Evolutionary conservation across 2,888 invertebrate genomes (phyloP).

Genomic region (Platycnemis pennipes): DNA sequence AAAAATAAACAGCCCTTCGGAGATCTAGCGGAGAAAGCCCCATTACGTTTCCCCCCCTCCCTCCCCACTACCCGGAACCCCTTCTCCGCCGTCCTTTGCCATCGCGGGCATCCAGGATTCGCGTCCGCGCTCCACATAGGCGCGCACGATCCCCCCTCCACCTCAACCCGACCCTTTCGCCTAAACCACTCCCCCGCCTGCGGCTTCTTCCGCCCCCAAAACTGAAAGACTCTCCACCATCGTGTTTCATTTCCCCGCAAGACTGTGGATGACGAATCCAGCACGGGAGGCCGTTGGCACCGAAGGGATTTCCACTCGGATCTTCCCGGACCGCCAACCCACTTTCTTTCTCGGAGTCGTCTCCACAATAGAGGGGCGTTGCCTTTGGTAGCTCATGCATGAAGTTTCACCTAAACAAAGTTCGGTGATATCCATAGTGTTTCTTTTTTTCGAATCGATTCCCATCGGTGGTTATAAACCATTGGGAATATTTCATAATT

Average conservation of each 20-base stretch:
- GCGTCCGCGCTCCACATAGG: not conserved
- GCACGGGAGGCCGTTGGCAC: not conserved
- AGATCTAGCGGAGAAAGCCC: not conserved
- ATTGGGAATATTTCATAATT: not conserved
- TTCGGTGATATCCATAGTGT: not conserved
- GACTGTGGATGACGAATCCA: not conserved
- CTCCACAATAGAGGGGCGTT: not conserved
- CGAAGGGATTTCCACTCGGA: not conserved
- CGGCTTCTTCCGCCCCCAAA: conserved; percentile 4
- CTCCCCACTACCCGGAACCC: not conserved
- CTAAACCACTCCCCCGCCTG: not conserved
- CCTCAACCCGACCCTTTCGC: too few species aligned
- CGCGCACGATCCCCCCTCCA: not conserved
- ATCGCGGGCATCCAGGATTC: not conserved
- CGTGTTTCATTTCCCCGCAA: conserved; percentile 9
- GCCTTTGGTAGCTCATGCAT: not conserved
- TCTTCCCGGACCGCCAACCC: conserved; percentile 15
- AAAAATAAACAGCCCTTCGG: not conserved
- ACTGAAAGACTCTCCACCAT: not conserved
- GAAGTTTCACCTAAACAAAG: not conserved
- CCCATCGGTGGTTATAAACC: not conserved
- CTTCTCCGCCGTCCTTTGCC: not conserved
- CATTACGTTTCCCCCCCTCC: not conserved
- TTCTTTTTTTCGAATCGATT: not conserved
- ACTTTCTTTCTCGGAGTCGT: not conserved